Evolutionary conservation across 2,797 vertebrate genomes (phyloP).

Genomic region (Platalea minor): DNA sequence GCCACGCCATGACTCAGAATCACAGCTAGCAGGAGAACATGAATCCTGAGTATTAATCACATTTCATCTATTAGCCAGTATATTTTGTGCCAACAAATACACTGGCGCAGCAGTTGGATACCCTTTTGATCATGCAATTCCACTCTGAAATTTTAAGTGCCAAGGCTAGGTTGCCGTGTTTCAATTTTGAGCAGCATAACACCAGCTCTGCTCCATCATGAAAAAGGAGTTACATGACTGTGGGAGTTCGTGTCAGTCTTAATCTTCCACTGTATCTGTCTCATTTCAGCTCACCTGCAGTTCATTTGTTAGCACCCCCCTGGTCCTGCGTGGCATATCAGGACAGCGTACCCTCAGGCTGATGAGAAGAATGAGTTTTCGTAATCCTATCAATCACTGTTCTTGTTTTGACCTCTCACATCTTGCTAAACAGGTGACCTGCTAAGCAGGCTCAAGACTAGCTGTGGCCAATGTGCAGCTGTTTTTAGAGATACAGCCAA

Average conservation of each 20-base stretch:
- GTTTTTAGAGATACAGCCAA: neutral
- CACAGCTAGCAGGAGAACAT: neutral
- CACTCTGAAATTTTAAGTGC: neutral
- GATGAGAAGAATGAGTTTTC: neutral
- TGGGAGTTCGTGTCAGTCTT: neutral
- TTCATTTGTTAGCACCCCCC: neutral
- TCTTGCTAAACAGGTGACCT: neutral
- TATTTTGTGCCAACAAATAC: neutral
- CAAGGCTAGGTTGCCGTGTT: neutral
- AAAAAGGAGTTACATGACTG: neutral
- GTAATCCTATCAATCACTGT: neutral
- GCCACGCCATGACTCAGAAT: neutral
- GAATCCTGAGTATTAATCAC: neutral
- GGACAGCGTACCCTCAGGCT: neutral
- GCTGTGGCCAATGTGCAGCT: neutral
- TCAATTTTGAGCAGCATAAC: fast-evolving
- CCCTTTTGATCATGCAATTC: neutral
- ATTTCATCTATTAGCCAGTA: neutral
- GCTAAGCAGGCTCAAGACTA: neutral
- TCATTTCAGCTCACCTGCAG: neutral
- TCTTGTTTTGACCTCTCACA: neutral
- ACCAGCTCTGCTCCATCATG: neutral
- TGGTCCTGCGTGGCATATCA: neutral
- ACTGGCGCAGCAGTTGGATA: neutral
- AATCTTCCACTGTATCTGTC: neutral